Evolutionary conservation across 2,888 invertebrate genomes (phyloP).

Genomic region (Drosophila hamatofila): DNA sequence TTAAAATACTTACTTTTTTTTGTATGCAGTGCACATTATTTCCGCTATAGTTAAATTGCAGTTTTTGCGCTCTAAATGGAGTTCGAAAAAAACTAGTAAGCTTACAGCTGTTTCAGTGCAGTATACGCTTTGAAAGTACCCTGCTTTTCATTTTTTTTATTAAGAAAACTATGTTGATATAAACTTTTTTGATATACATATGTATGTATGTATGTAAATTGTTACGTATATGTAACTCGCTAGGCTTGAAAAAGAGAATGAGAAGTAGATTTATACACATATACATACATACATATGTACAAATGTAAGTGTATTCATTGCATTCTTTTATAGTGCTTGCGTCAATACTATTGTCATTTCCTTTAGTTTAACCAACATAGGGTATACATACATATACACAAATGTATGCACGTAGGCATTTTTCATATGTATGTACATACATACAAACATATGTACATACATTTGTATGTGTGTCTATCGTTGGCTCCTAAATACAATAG

Average conservation of each 20-base stretch:
- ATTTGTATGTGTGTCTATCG: not conserved
- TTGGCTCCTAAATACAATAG: not conserved
- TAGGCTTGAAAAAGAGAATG: no score
- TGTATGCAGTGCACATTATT: slow-evolving; percentile 53
- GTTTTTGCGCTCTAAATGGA: slow-evolving; percentile 31
- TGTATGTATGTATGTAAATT: not conserved
- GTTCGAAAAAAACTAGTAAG: slow-evolving; percentile 27
- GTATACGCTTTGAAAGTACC: slow-evolving; percentile 6
- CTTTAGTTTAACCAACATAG: not conserved
- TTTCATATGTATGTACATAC: no score
- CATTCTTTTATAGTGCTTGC: not conserved
- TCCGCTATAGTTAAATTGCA: slow-evolving; percentile 58
- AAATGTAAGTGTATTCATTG: not conserved
- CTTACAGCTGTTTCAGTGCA: slow-evolving; percentile 8
- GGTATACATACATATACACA: not conserved
- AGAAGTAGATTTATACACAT: no score
- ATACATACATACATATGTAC: not conserved
- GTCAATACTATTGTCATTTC: not conserved
- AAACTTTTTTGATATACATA: not conserved
- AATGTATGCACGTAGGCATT: no score
- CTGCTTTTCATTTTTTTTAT: not conserved
- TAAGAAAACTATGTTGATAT: not conserved
- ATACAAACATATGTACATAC: no score
- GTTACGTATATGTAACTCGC: no score
- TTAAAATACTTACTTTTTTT: slow-evolving; percentile 64